A percentile compares a stretch with the other conserved stretches of the same genome.
Evolutionary conservation across 1,140 invertebrate species (phyloP).

Genomic region (Trichonephila inaurata): DNA sequence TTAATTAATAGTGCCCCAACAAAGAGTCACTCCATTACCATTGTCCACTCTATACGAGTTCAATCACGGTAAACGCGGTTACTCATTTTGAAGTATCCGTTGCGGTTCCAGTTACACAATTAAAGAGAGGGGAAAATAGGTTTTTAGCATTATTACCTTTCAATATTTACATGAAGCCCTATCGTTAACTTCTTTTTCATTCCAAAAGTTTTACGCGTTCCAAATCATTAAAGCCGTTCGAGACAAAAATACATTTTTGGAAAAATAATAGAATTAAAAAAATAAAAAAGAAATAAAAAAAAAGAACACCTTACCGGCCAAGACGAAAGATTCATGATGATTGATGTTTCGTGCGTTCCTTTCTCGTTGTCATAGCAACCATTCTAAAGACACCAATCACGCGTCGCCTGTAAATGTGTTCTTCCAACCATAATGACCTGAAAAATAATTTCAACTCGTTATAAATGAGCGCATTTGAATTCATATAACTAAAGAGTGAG

Average conservation of each 20-base stretch:
- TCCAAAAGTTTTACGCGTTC: constrained; percentile 37
- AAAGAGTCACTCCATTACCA: neutral
- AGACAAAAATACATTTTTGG: constrained; percentile 62
- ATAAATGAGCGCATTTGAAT: constrained; percentile 40
- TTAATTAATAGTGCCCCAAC: neutral
- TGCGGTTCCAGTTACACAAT: constrained; percentile 53
- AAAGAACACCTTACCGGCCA: constrained; percentile 56
- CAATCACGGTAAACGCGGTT: constrained; percentile 23
- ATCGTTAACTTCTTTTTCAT: constrained; percentile 59
- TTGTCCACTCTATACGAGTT: neutral
- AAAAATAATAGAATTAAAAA: constrained; percentile 57
- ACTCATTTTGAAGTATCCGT: constrained; percentile 17
- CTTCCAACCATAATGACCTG: constrained; percentile 68
- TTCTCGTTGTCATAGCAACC: constrained; percentile 57
- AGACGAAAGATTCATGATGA: constrained; percentile 66
- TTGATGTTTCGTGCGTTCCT: constrained; percentile 68
- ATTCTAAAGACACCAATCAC: constrained; percentile 65
- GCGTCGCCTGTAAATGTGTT: constrained; percentile 64
- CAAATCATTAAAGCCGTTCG: constrained; percentile 58
- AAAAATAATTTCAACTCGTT: constrained; percentile 66
- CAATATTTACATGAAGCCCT: constrained; percentile 69
- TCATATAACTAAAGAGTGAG: neutral
- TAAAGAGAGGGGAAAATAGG: constrained; percentile 58
- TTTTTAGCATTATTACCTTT: constrained; percentile 76
- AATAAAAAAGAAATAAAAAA: neutral